phyloP scores from a whole-genome alignment of 2,797 vertebrate species.

The Pteronotus mesoamericanus region DNA sequence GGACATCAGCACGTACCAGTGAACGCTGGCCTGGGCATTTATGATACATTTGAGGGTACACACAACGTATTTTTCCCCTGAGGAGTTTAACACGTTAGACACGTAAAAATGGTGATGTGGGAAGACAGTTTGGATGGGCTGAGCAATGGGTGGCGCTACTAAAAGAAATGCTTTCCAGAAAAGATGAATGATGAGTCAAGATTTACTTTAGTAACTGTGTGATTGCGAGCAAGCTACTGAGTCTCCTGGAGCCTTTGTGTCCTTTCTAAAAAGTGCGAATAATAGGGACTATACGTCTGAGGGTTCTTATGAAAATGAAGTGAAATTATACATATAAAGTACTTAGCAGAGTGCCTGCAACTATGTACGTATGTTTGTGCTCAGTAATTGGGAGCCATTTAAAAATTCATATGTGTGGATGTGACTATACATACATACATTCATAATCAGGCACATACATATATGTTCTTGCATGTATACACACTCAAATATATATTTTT shows the following conservation, averaged over 20 bases:
- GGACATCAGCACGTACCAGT: not conserved
- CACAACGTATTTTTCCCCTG: not conserved
- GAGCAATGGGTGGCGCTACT: not conserved
- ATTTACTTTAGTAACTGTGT: not conserved
- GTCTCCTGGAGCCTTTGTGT: slow-evolving; percentile 14
- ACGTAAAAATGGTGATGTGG: not conserved
- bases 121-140: not conserved
- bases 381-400: not conserved
- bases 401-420: not conserved
- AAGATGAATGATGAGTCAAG: not conserved
- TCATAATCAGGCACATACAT: not conserved
- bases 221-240: slow-evolving; percentile 12
- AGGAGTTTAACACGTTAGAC: not conserved
- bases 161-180: slow-evolving; percentile 24
- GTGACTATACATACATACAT: not conserved
- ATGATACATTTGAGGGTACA: not conserved
- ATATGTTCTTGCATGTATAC: not conserved
- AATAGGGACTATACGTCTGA: not conserved
- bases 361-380: not conserved
- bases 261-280: not conserved
- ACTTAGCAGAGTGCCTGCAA: not conserved
- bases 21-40: not conserved
- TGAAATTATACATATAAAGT: not conserved
- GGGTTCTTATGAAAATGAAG: not conserved
- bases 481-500: not conserved